Percentiles rank a stretch among this genome's conserved stretches.
Evolutionary conservation across 2,113 vertebrate genomes (phyloP).

Genomic region (Carlito syrichta): DNA sequence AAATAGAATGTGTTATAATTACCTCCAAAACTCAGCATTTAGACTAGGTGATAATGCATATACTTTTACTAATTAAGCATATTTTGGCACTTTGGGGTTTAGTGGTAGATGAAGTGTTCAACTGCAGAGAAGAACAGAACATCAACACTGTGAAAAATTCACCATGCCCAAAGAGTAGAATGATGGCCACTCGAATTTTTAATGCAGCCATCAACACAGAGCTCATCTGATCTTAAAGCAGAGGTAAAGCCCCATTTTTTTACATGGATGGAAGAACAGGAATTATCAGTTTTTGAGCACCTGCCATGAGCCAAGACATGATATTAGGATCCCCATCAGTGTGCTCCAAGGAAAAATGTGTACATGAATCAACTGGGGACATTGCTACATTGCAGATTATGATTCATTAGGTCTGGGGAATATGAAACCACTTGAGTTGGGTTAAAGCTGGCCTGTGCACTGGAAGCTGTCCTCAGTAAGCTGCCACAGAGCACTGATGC

Average conservation of each 20-base stretch:
- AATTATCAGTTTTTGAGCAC: neutral
- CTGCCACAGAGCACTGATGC: neutral
- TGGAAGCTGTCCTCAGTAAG: neutral
- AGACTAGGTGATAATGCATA: neutral
- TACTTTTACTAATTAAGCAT: constrained; percentile 7
- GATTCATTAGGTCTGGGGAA: neutral
- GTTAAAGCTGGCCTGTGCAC: neutral
- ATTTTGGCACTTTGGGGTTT: neutral
- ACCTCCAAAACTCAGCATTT: neutral
- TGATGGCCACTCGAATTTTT: neutral
- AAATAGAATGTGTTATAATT: constrained; percentile 10
- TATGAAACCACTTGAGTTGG: neutral
- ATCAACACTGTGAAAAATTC: neutral
- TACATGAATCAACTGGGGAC: neutral
- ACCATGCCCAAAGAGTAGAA: neutral
- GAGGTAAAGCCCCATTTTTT: neutral
- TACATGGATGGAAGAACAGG: neutral
- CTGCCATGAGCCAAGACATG: neutral
- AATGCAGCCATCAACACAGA: neutral
- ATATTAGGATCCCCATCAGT: neutral
- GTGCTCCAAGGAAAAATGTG: neutral
- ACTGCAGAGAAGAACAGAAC: neutral
- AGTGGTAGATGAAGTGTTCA: neutral
- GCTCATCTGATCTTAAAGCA: neutral
- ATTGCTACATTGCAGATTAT: neutral